Evolutionary conservation across 2,113 vertebrate genomes (phyloP), one percentile per base, ranked within the genome.

Genomic region (Brachyistius frenatus): DNA sequence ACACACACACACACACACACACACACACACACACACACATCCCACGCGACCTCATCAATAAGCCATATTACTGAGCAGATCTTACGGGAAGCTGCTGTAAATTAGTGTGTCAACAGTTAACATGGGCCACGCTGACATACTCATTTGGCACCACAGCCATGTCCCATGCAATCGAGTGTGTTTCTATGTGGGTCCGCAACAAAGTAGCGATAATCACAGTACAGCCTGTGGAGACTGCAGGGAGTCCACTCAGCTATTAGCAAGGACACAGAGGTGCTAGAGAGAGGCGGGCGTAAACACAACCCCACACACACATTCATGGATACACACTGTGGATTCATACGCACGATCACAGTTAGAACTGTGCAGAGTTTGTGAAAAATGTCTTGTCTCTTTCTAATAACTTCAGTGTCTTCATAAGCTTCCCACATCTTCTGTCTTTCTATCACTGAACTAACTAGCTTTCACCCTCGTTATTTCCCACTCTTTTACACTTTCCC

Each of bases 81-180:
- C 87, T 86, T 85, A 90, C 66, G 31, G 90, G 88, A 92, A 85
- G 89, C 84, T 84, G 63, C 78, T 70, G 86, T 93, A 90, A 93
- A 94, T 93, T 82, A 94, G 84, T 84, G 84, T 88, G 91, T 93
- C 90, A 91, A 90, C 86, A 79, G 86, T 84, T 73, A 88, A 85
- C 86, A 78, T 73, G 80, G 86, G 76, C 77, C 75, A 47, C 65
- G 77, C 86, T 86, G 89, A 90, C 89, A 80, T 36, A 33, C 69
- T 67, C 49, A 7, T 63, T 69, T 37, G 39, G 35, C 23, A 23
- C 23, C 23, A 23, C 23, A 66, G 63, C 56, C 9, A 11, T 15
- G 53, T 69, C 6, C 41, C 23, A 3, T 68, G 44, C 37, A 13
- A 14, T 15, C 50, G 65, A 54, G 75, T 65, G 63, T 55, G 79